These are phyloP conservation scores for Anguilla rostrata DNA, from an alignment of 2,113 vertebrate genomes.

Conservation along the genomic window DNA sequence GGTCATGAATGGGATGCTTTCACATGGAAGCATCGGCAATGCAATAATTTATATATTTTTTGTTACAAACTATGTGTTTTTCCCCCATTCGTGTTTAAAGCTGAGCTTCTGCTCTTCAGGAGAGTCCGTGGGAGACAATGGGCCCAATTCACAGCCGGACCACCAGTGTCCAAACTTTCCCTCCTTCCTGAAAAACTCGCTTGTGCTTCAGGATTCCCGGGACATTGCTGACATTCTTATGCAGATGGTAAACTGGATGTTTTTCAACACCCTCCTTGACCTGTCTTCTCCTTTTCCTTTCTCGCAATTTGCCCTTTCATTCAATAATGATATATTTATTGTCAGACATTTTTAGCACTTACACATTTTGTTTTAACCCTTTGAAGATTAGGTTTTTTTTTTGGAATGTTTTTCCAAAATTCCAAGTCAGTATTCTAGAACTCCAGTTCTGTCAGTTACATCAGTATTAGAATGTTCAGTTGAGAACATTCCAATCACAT, in stretches of 20 bases:
- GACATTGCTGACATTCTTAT: constrained; percentile 71
- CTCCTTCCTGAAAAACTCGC: constrained; percentile 9
- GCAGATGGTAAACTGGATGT: constrained; percentile 32
- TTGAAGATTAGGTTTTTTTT: too few species aligned
- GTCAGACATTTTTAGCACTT: background rate
- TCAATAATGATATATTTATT: background rate
- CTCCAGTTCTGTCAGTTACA: too few species aligned
- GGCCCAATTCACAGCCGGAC: constrained; percentile 60
- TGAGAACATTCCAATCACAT: too few species aligned
- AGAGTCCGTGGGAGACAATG: constrained; percentile 55
- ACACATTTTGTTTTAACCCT: background rate
- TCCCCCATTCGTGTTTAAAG: background rate
- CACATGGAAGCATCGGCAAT: background rate
- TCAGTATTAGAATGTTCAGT: too few species aligned
- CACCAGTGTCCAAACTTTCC: constrained; percentile 36
- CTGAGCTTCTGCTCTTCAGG: background rate
- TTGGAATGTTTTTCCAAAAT: too few species aligned
- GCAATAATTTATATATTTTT: background rate
- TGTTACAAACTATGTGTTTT: background rate
- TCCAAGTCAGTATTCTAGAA: too few species aligned
- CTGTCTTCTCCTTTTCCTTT: constrained; percentile 7
- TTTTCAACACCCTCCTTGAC: background rate
- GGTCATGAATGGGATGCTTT: background rate
- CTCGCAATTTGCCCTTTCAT: background rate
- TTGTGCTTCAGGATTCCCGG: constrained; percentile 45